Base-by-base conservation (phyloP, 2,113 vertebrate species). In the Salvelinus sp. region DNA sequence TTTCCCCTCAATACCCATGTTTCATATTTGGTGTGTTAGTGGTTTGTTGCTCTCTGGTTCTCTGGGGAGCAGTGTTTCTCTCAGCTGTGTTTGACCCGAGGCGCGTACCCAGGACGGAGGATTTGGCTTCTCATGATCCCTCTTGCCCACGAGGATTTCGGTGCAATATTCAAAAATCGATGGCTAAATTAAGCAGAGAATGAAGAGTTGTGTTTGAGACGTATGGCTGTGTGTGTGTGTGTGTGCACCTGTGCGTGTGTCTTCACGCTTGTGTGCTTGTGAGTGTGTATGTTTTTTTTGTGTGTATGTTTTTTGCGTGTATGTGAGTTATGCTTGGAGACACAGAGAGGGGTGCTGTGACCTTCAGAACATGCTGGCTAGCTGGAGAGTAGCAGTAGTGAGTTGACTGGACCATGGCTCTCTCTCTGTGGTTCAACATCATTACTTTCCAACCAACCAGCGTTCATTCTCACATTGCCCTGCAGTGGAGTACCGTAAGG, bases 171-270 rank as follows among this genome's bases (percentile, higher is more conserved):
- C 66, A 68, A 73, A 65, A 78, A 75, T 83, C 80, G 72, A 66
- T 76, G 68, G 70, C 54, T 78, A 78, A 78, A 83, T 83, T 82
- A 83, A 81, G 78, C 75, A 78, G 74, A 73, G 82, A 81, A 81
- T 60, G 70, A 38, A 66, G 75, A 68, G 62, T 22, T 74, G 44
- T 65, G 47, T n/a, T 20, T 44, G 63, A 28, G 63, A n/a, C 3
- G 62, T 73, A 69, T 72, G 69, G 30, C 60, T 65, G 60, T 72
- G 28, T 50, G 69, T 64, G 50, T 30, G 18, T 65, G 30, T 47
- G 72, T 64, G 5, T 23, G 7, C 2, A 22, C 23, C 6, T 27
- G n/a, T 64, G 62, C 3, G 1, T 23, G 62, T 23, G 23, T 64
- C n/a, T 12, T n/a, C 10, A 22, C 23, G 33, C 33, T 22, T 30